A percentile compares a stretch with the other conserved stretches of the same genome.
Conservation (phyloP, 2,113 vertebrate genomes). For the Perca flavescens region DNA sequence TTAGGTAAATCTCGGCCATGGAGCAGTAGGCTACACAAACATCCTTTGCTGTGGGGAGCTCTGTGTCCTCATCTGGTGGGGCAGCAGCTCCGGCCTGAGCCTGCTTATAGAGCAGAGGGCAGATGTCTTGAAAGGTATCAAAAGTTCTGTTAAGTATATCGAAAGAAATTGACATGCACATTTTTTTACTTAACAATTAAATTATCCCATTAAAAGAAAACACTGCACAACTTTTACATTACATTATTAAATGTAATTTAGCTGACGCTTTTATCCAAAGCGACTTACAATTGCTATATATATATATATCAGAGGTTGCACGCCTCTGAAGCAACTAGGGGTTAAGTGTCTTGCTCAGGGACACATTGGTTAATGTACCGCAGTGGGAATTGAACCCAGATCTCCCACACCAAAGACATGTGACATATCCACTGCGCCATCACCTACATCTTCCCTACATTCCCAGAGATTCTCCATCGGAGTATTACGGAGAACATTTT, state of each 20-base stretch:
- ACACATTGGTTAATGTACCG: too few species aligned
- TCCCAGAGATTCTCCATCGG: neutral
- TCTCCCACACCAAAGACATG: too few species aligned
- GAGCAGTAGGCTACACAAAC: constrained; percentile 86
- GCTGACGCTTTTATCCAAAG: too few species aligned
- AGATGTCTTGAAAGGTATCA: neutral
- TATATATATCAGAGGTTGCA: too few species aligned
- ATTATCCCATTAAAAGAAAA: neutral
- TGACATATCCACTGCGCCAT: too few species aligned
- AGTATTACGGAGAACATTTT: neutral
- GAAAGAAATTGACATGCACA: neutral
- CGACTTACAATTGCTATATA: too few species aligned
- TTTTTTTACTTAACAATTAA: neutral
- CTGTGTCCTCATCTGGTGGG: constrained; percentile 49
- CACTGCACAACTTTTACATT: neutral
- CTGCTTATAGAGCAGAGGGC: constrained; percentile 46
- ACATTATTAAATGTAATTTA: too few species aligned
- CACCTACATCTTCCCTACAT: neutral
- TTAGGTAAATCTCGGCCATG: constrained; percentile 87
- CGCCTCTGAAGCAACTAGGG: too few species aligned
- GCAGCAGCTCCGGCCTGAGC: constrained; percentile 70
- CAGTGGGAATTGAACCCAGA: too few species aligned
- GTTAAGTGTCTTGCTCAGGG: too few species aligned
- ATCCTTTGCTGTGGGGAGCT: constrained; percentile 78
- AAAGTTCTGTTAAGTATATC: neutral